Percentiles rank a stretch among this genome's conserved stretches.
Evolutionary conservation across 2,797 vertebrate species (phyloP).

Genomic region (Austrolebias charrua): DNA sequence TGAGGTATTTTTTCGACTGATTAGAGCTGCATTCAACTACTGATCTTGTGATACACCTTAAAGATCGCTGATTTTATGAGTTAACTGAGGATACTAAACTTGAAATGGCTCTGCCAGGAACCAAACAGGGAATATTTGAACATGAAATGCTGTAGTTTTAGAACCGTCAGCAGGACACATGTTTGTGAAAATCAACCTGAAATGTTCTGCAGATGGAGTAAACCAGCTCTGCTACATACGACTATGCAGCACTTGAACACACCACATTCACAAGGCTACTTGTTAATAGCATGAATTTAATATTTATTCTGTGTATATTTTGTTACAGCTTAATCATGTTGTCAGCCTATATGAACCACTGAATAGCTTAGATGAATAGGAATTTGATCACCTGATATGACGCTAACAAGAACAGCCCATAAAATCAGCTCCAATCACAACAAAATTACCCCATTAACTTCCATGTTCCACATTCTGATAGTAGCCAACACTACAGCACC

Average conservation of each 20-base stretch:
- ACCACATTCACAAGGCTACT: not conserved
- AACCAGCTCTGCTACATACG: not conserved
- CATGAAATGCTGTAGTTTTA: not conserved
- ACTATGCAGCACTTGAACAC: too few relatives aligned
- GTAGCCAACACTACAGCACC: slow-evolving; percentile 17
- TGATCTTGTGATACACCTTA: not conserved
- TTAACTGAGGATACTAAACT: not conserved
- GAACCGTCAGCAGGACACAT: slow-evolving; percentile 1
- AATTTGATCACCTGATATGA: slow-evolving; percentile 44
- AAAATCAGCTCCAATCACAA: slow-evolving; percentile 35
- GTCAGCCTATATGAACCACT: slow-evolving; percentile 7
- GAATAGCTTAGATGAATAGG: slow-evolving; percentile 22
- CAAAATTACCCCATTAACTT: slow-evolving; percentile 31
- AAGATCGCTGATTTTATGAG: not conserved
- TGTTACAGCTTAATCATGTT: not conserved
- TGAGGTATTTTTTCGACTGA: not conserved
- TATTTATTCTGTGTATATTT: slow-evolving; percentile 1
- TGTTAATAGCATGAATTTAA: not conserved
- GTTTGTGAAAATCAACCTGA: slow-evolving; percentile 21
- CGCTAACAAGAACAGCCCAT: slow-evolving; percentile 40
- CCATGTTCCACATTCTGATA: slow-evolving; percentile 39
- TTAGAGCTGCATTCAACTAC: not conserved
- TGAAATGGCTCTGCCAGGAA: not conserved
- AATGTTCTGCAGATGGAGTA: slow-evolving; percentile 5
- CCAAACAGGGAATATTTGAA: not conserved